Percentiles rank a stretch among this genome's conserved stretches.
Evolutionary conservation across 2,888 invertebrate genomes (phyloP).

Genomic region (Hydriomena furcata): DNA sequence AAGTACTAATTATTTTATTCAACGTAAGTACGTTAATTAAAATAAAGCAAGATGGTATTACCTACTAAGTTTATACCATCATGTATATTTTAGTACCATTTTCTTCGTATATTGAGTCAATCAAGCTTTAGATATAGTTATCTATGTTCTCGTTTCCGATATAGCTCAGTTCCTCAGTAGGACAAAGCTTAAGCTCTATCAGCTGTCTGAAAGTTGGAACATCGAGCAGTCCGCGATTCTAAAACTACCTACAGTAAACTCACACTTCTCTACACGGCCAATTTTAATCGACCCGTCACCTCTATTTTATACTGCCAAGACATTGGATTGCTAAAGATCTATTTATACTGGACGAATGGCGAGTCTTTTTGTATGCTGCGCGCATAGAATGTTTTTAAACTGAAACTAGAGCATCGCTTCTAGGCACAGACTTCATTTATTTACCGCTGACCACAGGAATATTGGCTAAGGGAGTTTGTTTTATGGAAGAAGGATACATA

Average conservation of each 20-base stretch:
- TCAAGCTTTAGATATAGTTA: not conserved
- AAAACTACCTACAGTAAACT: constrained; percentile 32
- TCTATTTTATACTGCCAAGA: constrained; percentile 12
- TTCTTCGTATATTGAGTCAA: too few relatives aligned
- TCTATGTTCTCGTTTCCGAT: not conserved
- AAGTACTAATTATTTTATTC: too few relatives aligned
- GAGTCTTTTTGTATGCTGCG: constrained; percentile 19
- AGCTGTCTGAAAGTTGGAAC: constrained; percentile 41
- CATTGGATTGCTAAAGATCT: constrained; percentile 33
- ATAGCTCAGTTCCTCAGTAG: constrained; percentile 24
- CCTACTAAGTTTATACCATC: too few relatives aligned
- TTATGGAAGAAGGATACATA: not conserved
- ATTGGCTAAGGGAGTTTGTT: constrained; percentile 5
- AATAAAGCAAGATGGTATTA: too few relatives aligned
- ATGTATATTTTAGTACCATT: too few relatives aligned
- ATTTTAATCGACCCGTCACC: constrained; percentile 31
- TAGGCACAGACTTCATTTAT: constrained; percentile 51
- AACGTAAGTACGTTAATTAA: too few relatives aligned
- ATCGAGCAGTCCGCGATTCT: constrained; percentile 37
- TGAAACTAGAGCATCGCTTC: constrained; percentile 51
- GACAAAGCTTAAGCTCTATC: constrained; percentile 45
- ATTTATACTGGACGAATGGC: constrained; percentile 32
- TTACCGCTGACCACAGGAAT: constrained; percentile 25
- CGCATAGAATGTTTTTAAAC: constrained; percentile 49
- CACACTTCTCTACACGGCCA: constrained; percentile 29